A percentile compares a stretch with the other conserved stretches of the same genome.
These are phyloP conservation scores for Tricholauxania praeusta DNA, from an alignment of 2,888 invertebrate genomes.

Conservation along the genomic window DNA sequence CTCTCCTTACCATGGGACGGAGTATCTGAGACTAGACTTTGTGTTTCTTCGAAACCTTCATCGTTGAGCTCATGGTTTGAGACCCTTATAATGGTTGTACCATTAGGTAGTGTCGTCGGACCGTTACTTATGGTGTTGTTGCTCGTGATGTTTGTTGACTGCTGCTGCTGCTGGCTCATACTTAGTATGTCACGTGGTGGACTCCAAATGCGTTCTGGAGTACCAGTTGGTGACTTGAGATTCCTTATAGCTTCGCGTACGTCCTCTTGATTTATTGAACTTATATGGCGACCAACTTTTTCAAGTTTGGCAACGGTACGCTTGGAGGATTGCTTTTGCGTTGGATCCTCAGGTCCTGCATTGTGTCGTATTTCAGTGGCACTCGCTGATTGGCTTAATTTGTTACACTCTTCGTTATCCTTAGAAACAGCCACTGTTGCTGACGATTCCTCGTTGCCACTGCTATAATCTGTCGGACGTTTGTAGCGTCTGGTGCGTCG, in stretches of 20 bases:
- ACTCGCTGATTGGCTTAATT: slow-evolving; percentile 51
- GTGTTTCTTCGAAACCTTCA: slow-evolving; percentile 92
- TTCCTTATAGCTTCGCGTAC: slow-evolving; percentile 77
- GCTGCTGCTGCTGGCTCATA: slow-evolving; percentile 43
- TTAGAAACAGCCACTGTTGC: slow-evolving; percentile 60
- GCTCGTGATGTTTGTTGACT: slow-evolving; percentile 26
- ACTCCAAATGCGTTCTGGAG: slow-evolving; percentile 74
- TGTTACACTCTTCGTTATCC: slow-evolving; percentile 31
- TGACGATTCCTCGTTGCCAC: slow-evolving; percentile 72
- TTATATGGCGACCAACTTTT: slow-evolving; percentile 74
- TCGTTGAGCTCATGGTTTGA: slow-evolving; percentile 78
- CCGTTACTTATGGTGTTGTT: slow-evolving; percentile 8
- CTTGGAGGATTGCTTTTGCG: slow-evolving; percentile 37
- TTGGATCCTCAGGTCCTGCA: not conserved
- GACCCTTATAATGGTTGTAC: slow-evolving; percentile 54
- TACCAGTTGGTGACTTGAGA: slow-evolving; percentile 74
- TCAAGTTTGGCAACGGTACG: slow-evolving; percentile 63
- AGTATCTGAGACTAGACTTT: slow-evolving; percentile 87
- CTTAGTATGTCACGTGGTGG: slow-evolving; percentile 63
- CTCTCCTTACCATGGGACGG: slow-evolving; percentile 79
- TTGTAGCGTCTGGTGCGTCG: slow-evolving; percentile 86
- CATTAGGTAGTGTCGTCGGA: slow-evolving; percentile 37
- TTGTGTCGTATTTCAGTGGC: slow-evolving; percentile 49
- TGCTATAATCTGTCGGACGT: slow-evolving; percentile 73
- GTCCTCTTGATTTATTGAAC: slow-evolving; percentile 78